Evolutionary conservation across 2,888 invertebrate genomes (phyloP), one percentile per base, ranked within the genome.

Genomic region (Aelia acuminata): DNA sequence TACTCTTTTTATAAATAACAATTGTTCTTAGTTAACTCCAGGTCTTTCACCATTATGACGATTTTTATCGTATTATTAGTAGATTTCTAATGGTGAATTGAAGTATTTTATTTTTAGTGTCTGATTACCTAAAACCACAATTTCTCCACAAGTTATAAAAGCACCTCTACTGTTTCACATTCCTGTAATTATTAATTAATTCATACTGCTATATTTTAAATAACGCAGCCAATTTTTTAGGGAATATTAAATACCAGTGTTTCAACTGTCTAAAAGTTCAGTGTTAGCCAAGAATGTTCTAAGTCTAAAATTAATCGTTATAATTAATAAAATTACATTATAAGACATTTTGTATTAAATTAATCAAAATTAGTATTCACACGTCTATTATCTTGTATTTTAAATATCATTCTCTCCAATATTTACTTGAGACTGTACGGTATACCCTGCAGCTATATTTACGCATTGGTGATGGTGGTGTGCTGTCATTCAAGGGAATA

Each of bases 381-480:
- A n/a, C 15, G 13, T 57, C 5, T 26, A 84, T 84, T 26, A 5
- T 84, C 26, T 84, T 84, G 31, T 26, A 48, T 84, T 26, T 15
- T 26, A 13, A 26, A 26, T 57, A 10, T 57, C 13, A 20, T 57
- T 57, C 57, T 57, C 13, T 26, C 10, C 1, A 4, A 57, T 26
- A 26, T 48, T 11, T 84, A 26, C 26, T 47, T n/a, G 84, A 53
- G 85, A 85, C 85, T 85, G 85, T 85, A 85, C 53, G 53, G 85
- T 53, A 35, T 35, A 39, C 15, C 85, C 85, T 53, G 85, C 85
- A 35, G 57, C 43, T 22, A 4, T 39, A 49, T 57, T 50, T 20
- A 43, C n/a, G 53, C 57, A 50, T 53, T 85, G 85, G 85, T 85
- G 85, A 85, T 85, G 85, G 85, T 85, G 31, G n/a, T 85, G 80